Evolutionary conservation across 23 tunicate species (phyloP).

Genomic region (Styela clava): DNA sequence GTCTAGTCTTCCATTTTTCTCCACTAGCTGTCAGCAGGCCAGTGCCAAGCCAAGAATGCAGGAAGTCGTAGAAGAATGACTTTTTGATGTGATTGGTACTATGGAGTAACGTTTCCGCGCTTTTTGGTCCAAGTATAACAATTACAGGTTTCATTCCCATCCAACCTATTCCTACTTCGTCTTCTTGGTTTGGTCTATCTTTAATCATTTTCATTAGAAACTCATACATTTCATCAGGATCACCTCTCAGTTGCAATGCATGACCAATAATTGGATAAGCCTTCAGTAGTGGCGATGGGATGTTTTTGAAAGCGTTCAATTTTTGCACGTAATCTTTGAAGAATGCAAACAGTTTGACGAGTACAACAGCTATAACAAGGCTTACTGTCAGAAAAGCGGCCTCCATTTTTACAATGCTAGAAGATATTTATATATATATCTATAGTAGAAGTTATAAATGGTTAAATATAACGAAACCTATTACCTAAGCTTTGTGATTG

Average conservation of each 20-base stretch:
- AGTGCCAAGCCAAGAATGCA: conserved; percentile 87
- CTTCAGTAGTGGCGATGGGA: conserved; percentile 18
- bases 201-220: conserved; percentile 1
- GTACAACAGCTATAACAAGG: neutral
- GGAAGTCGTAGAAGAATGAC: conserved; percentile 53
- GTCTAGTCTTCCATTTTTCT: conserved; percentile 83
- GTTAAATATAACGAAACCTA: too few species aligned
- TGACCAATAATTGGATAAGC: conserved; percentile 55
- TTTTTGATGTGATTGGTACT: conserved; percentile 81
- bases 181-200: neutral
- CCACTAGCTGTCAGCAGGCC: conserved; percentile 80
- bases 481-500: too few species aligned
- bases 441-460: too few species aligned
- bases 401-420: conserved; percentile 14
- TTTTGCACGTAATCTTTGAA: neutral
- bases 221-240: conserved; percentile 38
- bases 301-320: neutral
- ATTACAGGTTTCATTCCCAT: conserved; percentile 65
- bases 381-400: neutral
- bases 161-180: conserved; percentile 38
- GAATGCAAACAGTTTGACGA: neutral
- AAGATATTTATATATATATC: too few species aligned
- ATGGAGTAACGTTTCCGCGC: conserved; percentile 59
- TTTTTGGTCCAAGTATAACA: conserved; percentile 50
- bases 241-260: conserved; percentile 12